phyloP scores from a whole-genome alignment of 2,797 vertebrate genomes.

The Megaceryle alcyon region DNA sequence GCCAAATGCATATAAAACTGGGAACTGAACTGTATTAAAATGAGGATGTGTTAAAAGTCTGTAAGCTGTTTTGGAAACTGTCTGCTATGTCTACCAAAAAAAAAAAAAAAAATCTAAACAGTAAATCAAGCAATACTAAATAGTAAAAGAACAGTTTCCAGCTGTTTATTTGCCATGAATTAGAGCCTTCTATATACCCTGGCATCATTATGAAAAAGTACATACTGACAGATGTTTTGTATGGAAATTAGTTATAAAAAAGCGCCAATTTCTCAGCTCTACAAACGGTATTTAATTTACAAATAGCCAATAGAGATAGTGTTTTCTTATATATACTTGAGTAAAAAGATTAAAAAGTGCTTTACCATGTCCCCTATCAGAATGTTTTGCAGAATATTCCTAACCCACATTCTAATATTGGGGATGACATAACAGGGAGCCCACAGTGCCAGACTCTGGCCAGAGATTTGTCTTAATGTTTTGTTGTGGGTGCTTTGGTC shows the following conservation, averaged over 20 bases:
- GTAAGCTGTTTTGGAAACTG: background rate
- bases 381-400: background rate
- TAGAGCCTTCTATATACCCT: background rate
- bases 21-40: conserved; percentile 14
- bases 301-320: background rate
- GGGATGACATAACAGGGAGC: background rate
- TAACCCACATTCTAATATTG: background rate
- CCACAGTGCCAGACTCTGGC: background rate
- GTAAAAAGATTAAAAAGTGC: background rate
- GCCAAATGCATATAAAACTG: background rate
- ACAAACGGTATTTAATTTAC: background rate
- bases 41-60: background rate
- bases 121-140: background rate
- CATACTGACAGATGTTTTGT: background rate
- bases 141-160: background rate
- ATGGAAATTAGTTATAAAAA: background rate
- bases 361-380: background rate
- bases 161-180: background rate
- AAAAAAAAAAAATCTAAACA: background rate
- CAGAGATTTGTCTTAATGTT: background rate
- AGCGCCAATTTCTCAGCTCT: background rate
- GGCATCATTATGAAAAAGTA: background rate
- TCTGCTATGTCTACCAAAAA: background rate
- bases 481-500: background rate
- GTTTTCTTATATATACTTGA: background rate